These are phyloP conservation scores for Aleiodes sp. DNA, from an alignment of 1,140 invertebrate species.

Conservation along the genomic window DNA sequence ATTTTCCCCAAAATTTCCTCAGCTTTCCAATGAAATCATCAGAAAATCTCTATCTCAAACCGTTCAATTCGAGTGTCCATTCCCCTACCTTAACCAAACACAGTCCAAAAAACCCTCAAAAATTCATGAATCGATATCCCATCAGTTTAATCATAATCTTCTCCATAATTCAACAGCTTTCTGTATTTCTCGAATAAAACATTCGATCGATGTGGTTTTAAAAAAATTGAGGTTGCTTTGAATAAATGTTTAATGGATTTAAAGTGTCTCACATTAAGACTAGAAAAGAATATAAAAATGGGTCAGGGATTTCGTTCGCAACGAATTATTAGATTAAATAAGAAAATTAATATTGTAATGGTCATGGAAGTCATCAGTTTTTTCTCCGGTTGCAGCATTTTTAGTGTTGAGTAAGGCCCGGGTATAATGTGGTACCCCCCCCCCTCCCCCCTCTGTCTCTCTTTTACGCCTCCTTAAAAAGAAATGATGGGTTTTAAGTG, in stretches of 20 bases:
- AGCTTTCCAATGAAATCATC: too few species aligned
- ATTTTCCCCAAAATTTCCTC: too few species aligned
- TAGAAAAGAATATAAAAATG: not conserved
- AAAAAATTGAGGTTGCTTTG: not conserved
- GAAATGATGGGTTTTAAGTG: not conserved
- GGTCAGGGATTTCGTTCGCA: not conserved
- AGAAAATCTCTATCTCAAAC: too few species aligned
- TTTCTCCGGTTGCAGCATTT: constrained; percentile 10
- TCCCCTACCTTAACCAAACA: too few species aligned
- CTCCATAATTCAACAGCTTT: constrained; percentile 5
- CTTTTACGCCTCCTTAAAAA: not conserved
- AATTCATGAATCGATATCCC: too few species aligned
- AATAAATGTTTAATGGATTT: constrained; percentile 27
- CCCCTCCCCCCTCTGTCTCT: not conserved
- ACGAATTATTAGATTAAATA: not conserved
- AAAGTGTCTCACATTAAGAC: not conserved
- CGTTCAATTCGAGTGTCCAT: too few species aligned
- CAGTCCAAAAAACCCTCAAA: too few species aligned
- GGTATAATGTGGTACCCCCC: too few species aligned
- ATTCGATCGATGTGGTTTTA: not conserved
- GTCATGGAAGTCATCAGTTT: not conserved
- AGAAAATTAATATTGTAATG: constrained; percentile 12
- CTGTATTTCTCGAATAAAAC: constrained; percentile 17
- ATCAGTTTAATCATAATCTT: not conserved
- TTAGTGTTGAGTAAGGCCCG: constrained; percentile 28